Conservation (phyloP, 2,888 invertebrate species). For the Tridacna gigas region DNA sequence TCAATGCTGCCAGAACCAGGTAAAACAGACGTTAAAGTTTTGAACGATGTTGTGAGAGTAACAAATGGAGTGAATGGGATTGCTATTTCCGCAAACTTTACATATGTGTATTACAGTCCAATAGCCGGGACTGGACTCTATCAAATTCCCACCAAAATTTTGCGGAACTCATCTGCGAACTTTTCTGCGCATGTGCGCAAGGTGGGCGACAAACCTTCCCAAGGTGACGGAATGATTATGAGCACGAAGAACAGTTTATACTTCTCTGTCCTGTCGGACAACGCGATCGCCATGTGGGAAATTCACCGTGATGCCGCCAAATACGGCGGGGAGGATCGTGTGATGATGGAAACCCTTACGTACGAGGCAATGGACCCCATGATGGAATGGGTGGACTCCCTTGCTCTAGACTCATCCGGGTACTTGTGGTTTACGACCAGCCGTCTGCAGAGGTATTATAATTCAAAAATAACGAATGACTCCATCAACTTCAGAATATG, state of each 20-base stretch:
- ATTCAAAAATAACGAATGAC: conserved; percentile 50
- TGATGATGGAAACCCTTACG: conserved; percentile 56
- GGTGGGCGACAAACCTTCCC: conserved; percentile 70
- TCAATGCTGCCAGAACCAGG: conserved; percentile 66
- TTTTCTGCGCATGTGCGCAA: conserved; percentile 55
- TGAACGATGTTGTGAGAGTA: conserved; percentile 51
- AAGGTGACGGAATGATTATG: conserved; percentile 71
- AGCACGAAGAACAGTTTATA: conserved; percentile 70
- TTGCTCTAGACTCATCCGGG: conserved; percentile 71
- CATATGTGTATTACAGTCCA: conserved; percentile 73
- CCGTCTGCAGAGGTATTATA: conserved; percentile 66
- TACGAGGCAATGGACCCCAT: conserved; percentile 60
- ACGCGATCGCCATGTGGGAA: conserved; percentile 73
- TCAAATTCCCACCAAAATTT: conserved; percentile 68
- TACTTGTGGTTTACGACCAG: conserved; percentile 77
- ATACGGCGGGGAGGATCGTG: conserved; percentile 54
- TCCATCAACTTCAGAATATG: conserved; percentile 62
- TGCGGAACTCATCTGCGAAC: conserved; percentile 53
- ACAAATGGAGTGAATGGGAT: conserved; percentile 74
- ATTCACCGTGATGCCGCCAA: conserved; percentile 55
- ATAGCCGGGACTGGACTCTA: conserved; percentile 70
- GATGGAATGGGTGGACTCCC: conserved; percentile 76
- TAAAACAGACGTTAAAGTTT: conserved; percentile 57
- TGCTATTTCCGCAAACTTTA: conserved; percentile 75
- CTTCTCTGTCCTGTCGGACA: conserved; percentile 68